Base-by-base conservation (phyloP, 2,888 invertebrate species). In the Ormyrus nitidulus region DNA sequence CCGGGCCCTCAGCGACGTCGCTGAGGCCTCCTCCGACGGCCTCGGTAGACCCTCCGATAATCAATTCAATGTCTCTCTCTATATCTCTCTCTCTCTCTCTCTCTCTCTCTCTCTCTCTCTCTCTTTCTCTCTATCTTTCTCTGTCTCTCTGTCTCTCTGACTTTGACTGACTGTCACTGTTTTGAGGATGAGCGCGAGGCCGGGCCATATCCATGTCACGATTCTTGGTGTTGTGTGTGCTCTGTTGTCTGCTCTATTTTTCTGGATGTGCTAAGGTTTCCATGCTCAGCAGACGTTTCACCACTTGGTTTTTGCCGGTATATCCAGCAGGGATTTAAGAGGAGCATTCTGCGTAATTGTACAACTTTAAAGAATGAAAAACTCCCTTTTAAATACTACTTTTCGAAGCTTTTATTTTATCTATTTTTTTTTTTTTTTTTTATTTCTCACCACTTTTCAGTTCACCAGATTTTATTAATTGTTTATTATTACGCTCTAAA, bases 1-100 rank as follows among this genome's bases (percentile, higher is more conserved):
- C 84, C 89, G 90, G 85, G 88, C 90, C 87, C 90, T 90, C 88
- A 90, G 90, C 86, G 90, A 90, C 86, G 89, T 90, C 81, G 90
- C 90, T 87, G 90, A 90, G 87, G 90, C 89, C 87, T 89, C 90
- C 84, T 88, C 90, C 84, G 89, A 90, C 87, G 90, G 90, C 88
- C 89, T 88, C 89, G 91, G 89, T 91, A 91, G 89, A 89, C 86
- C 19, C 19, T 19, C 19, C 19, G 19, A 59, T 13, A 46, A 44
- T 58, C 46, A 34, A 8, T n/a, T 19, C 66, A 19, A 9, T 44
- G 19, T 84, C 84, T 83, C 53, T 85, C 80, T 61, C 75, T 80
- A 68, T 85, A 82, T 84, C 82, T 77, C 77, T 84, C 75, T 82
- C 77, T 82, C 68, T 82, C 49, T 82, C 49, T 82, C 77, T 83